Evolutionary conservation across 2,113 vertebrate genomes (phyloP), one percentile per base, ranked within the genome.

Genomic region (Prunella fulvescens): DNA sequence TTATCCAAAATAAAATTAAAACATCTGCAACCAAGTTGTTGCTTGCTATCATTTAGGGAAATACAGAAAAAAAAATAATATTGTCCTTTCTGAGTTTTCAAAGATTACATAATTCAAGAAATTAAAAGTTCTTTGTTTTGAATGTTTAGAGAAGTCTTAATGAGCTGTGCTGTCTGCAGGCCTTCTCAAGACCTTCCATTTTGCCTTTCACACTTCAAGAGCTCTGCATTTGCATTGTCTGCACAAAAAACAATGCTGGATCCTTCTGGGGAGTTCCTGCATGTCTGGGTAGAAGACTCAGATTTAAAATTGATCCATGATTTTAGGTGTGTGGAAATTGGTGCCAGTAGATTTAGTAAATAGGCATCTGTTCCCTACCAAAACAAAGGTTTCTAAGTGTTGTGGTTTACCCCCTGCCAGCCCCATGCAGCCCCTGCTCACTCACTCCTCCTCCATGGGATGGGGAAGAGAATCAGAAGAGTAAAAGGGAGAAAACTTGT

Each of bases 191-290:
- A 67, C 24, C 53, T 86, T 82, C 53, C 15, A 3, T 54, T 80
- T 91, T 72, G 7, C 39, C 47, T 0, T 45, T 71, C 11, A 7
- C 0, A 0, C 47, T 62, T 74, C 24, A 48, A 39, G 62, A 80
- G 1, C 25, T 94, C 53, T 50, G 24, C 11, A 6, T 80, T 74
- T 57, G 12, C 19, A 26, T 39, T 25, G 5, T 28, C 70, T 65
- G 42, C 50, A 8, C 11, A 44, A 56, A 65, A 54, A 31, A 13
- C 54, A 65, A 4, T 28, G 33, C 47, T 48, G 71, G 7, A 33
- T 76, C 20, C 58, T 71, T 7, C 60, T 47, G 67, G 65, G 54
- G 6, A 5, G 1, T 15, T 44, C 19, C 62, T 82, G 57, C 42
- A 10, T 24, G 33, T n/a, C 37, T 56, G 31, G 31, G 31, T 50